Evolutionary conservation across 2,113 vertebrate species (phyloP).

Genomic region (Elaphurus davidianus): DNA sequence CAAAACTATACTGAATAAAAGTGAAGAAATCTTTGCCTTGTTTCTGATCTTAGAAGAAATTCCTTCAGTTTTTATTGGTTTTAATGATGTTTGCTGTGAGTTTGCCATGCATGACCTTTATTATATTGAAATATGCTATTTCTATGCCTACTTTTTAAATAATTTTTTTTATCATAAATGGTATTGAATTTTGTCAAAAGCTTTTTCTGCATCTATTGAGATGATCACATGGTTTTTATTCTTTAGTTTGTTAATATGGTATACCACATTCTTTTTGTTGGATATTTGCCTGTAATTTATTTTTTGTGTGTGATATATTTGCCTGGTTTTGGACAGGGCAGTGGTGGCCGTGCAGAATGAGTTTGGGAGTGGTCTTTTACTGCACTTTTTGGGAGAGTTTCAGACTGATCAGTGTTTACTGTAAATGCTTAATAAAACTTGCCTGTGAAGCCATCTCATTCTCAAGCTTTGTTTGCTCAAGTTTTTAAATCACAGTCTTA

Average conservation of each 20-base stretch:
- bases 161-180: background rate
- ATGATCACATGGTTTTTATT: background rate
- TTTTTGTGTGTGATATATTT: background rate
- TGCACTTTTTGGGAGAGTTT: background rate
- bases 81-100: background rate
- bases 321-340: background rate
- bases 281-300: background rate
- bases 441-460: background rate
- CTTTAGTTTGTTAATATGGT: background rate
- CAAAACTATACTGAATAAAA: background rate
- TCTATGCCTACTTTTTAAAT: background rate
- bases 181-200: background rate
- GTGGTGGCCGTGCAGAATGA: background rate
- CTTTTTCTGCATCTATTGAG: background rate
- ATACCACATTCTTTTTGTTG: background rate
- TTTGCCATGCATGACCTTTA: background rate
- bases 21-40: background rate
- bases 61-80: background rate
- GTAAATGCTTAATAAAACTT: background rate
- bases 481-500: background rate
- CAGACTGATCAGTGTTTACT: background rate
- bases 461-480: background rate
- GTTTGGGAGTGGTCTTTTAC: background rate
- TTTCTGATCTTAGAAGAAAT: background rate
- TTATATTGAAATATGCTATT: background rate